Percentiles rank a stretch among this genome's conserved stretches.
Conservation (phyloP, 2,888 invertebrate genomes). For the Apomyelois bistriatella region DNA sequence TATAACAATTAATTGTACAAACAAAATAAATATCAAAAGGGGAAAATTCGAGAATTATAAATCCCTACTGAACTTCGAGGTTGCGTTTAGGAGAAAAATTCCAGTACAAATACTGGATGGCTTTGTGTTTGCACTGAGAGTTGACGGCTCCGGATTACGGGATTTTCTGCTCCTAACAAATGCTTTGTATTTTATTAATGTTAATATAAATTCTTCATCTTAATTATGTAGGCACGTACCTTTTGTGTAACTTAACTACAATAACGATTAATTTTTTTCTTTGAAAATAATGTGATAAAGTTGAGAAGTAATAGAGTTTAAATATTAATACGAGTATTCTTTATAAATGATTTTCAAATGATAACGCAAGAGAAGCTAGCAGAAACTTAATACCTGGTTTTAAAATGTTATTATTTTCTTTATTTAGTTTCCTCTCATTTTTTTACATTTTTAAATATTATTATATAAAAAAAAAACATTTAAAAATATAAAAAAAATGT, state of each 20-base stretch:
- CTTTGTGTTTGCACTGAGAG: conserved; percentile 40
- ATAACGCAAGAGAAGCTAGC: too few relatives aligned
- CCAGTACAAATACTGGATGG: conserved; percentile 32
- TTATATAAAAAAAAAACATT: too few relatives aligned
- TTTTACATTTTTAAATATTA: too few relatives aligned
- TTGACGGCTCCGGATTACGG: conserved; percentile 43
- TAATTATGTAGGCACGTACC: conserved; percentile 3
- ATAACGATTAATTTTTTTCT: neutral
- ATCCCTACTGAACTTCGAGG: conserved; percentile 23
- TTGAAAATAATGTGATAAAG: neutral
- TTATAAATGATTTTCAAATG: too few relatives aligned
- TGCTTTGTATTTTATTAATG: conserved; percentile 25
- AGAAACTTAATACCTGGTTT: too few relatives aligned
- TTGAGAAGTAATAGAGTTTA: too few relatives aligned
- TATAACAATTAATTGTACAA: conserved; percentile 9
- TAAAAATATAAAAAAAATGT: too few relatives aligned
- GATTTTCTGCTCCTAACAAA: conserved; percentile 38
- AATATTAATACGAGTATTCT: too few relatives aligned
- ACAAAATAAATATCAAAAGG: conserved; percentile 6
- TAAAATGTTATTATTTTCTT: too few relatives aligned
- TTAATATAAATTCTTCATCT: conserved; percentile 3
- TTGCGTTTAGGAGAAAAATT: conserved; percentile 29
- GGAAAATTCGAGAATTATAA: conserved; percentile 22
- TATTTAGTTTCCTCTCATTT: too few relatives aligned
- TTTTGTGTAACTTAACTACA: neutral